Evolutionary conservation across 1,140 invertebrate species (phyloP), one percentile per base, ranked within the genome.

Genomic region (Pinna nobilis): DNA sequence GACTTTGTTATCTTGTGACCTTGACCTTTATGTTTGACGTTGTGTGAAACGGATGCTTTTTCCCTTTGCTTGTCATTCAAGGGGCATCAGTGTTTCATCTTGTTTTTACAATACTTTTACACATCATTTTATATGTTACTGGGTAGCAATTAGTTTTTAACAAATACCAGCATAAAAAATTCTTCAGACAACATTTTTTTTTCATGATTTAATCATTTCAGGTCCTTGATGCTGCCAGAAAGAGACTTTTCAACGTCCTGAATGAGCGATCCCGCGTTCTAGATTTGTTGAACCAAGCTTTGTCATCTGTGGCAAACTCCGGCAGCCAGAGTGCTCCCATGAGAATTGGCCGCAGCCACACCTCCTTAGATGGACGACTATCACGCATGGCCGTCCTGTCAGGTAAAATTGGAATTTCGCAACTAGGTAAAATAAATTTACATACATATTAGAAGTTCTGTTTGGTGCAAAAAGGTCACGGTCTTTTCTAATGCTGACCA

Each of bases 211-310:
- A 20, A n/a, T 59, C 5, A 30, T 44, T 82, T 6, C 74, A 88
- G 87, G 65, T 73, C 13, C 68, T 89, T 30, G 86, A 88, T 65
- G 75, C 71, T 20, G 82, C 87, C 20, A 72, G 88, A 28, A 81
- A 84, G 65, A 61, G 84, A 13, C 73, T 89, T 13, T 83, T 82
- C 57, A 81, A 82, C 49, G 79, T 82, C 23, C 74, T 85, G 25
- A 84, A 88, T 53, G 88, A 89, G 64, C 65, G 88, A 23, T 81
- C 81, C 25, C 79, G 86, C 57, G 88, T 89, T 7, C 74, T 88
- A 25, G 88, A 89, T 63, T 80, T 89, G 3, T 78, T 89, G 23
- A 86, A 86, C 73, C 82, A 87, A 53, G 65, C 85, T 57, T 72
- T 82, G 23, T 82, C 83, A 4, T 81, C 84, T 13, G n/a, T n/a